Conservation (phyloP, 1,140 invertebrate genomes). For the Papilio aristodemus region DNA sequence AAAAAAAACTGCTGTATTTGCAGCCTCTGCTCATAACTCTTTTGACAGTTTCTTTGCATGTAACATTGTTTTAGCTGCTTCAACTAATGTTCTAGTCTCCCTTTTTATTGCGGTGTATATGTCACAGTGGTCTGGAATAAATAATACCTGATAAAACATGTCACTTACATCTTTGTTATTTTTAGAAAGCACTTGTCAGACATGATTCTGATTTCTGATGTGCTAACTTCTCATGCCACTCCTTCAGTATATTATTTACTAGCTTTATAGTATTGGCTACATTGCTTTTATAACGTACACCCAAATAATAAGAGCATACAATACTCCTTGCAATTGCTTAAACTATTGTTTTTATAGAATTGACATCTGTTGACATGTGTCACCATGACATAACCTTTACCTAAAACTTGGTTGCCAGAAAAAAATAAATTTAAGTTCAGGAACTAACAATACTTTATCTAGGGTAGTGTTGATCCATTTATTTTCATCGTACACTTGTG, state of each 20-base stretch:
- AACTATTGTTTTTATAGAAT: conserved; percentile 44
- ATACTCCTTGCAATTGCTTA: conserved; percentile 30
- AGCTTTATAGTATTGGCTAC: background rate
- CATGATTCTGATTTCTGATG: conserved; percentile 69
- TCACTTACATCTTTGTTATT: no score
- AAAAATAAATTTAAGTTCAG: conserved; percentile 66
- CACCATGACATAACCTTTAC: conserved; percentile 52
- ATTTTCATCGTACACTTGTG: conserved; percentile 36
- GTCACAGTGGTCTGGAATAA: no score
- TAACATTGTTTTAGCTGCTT: no score
- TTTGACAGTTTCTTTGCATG: no score
- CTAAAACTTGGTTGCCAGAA: conserved; percentile 43
- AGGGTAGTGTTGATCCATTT: conserved; percentile 38
- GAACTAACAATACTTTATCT: conserved; percentile 55
- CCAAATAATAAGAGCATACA: conserved; percentile 17
- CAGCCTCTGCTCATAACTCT: no score
- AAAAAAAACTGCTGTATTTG: no score
- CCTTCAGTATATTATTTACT: conserved; percentile 37
- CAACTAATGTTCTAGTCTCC: no score
- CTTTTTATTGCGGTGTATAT: no score
- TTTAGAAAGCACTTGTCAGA: no score
- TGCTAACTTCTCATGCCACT: conserved; percentile 65
- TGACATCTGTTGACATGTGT: conserved; percentile 46
- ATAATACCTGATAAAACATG: no score
- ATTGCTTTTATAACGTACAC: background rate